Conservation (phyloP, 2,888 invertebrate genomes). For the Steromphala cineraria region DNA sequence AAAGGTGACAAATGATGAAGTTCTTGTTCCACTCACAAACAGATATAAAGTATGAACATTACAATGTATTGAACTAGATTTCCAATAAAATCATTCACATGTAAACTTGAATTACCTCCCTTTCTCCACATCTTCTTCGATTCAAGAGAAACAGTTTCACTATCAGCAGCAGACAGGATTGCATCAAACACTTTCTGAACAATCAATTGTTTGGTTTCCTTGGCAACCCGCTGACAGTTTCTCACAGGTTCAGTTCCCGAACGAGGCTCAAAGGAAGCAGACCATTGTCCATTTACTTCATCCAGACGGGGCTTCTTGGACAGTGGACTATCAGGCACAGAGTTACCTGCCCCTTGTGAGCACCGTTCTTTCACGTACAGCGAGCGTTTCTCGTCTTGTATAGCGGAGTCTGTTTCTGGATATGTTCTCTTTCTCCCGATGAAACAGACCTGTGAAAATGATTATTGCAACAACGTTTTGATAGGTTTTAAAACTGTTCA, state of each 20-base stretch:
- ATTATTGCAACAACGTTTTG: not conserved
- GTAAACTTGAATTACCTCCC: slow-evolving; percentile 60
- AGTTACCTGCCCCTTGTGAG: not conserved
- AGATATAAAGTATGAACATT: not conserved
- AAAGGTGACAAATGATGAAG: too few species aligned
- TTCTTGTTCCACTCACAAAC: too few species aligned
- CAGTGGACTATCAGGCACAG: not conserved
- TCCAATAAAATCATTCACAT: not conserved
- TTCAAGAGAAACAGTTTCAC: slow-evolving; percentile 29
- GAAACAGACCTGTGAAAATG: slow-evolving; percentile 65
- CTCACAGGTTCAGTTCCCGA: slow-evolving; percentile 83
- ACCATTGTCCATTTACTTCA: slow-evolving; percentile 43
- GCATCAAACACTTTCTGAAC: slow-evolving; percentile 81
- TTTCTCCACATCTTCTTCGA: slow-evolving; percentile 65
- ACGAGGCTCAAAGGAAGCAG: slow-evolving; percentile 62
- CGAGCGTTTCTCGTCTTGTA: slow-evolving; percentile 50
- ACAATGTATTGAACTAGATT: not conserved
- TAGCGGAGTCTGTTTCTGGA: slow-evolving; percentile 38
- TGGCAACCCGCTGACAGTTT: slow-evolving; percentile 90
- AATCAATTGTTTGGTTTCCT: slow-evolving; percentile 80
- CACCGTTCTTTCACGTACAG: slow-evolving; percentile 56
- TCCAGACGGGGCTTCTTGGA: not conserved
- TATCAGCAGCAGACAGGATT: slow-evolving; percentile 76
- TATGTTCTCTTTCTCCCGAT: slow-evolving; percentile 64
- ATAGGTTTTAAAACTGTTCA: too few species aligned